A percentile compares a stretch with the other conserved stretches of the same genome.
Conservation (phyloP, 2,888 invertebrate genomes). For the Alloplasta piceator region DNA sequence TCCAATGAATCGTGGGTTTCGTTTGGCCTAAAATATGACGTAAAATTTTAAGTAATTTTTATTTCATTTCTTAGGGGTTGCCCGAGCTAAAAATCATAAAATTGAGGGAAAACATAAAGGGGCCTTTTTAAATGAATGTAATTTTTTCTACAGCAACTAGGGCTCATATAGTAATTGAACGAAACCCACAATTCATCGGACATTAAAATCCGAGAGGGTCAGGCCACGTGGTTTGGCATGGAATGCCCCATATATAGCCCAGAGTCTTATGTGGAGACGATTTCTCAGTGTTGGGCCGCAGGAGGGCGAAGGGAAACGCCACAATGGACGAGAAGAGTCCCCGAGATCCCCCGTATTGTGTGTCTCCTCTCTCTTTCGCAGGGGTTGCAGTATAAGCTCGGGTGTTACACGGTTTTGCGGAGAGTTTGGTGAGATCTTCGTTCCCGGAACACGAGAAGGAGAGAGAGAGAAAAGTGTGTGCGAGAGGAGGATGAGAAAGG, state of each 20-base stretch:
- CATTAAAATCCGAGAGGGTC: too few relatives aligned
- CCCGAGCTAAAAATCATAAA: too few relatives aligned
- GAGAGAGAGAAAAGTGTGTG: slow-evolving; percentile 21
- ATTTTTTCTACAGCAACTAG: too few relatives aligned
- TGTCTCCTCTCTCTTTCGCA: slow-evolving; percentile 64
- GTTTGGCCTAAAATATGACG: too few relatives aligned
- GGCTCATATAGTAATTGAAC: too few relatives aligned
- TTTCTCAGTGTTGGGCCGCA: slow-evolving; percentile 22
- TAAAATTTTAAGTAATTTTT: too few relatives aligned
- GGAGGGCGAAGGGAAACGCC: slow-evolving; percentile 68
- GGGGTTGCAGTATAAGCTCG: slow-evolving; percentile 57
- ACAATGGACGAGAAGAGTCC: slow-evolving; percentile 75
- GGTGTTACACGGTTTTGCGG: slow-evolving; percentile 59
- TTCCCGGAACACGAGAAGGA: slow-evolving; percentile 71
- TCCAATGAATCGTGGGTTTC: too few relatives aligned
- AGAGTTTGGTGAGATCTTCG: slow-evolving; percentile 47
- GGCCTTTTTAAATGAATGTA: too few relatives aligned
- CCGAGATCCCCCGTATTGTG: slow-evolving; percentile 78
- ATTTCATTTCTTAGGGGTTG: too few relatives aligned
- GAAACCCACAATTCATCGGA: too few relatives aligned
- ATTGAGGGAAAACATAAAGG: too few relatives aligned
- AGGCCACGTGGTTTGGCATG: too few relatives aligned
- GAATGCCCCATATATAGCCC: slow-evolving; percentile 15
- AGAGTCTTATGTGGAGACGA: not conserved
- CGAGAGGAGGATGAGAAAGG: slow-evolving; percentile 22